phyloP scores from a whole-genome alignment of 2,113 vertebrate genomes.

The Nasalis larvatus region DNA sequence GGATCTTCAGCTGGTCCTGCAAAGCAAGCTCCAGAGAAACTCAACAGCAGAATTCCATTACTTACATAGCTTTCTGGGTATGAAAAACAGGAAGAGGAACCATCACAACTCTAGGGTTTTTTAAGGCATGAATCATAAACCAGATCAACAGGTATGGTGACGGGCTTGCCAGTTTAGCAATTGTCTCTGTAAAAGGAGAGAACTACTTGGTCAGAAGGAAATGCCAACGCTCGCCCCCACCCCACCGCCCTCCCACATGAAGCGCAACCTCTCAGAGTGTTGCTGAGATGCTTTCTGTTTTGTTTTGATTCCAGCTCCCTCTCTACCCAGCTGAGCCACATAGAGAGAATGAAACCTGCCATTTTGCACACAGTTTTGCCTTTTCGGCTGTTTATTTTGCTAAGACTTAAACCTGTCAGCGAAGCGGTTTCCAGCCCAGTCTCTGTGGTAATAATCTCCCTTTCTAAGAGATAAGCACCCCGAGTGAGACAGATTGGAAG shows the following conservation, averaged over 20 bases:
- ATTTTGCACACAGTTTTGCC: constrained; percentile 68
- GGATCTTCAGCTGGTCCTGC: neutral
- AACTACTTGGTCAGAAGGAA: constrained; percentile 36
- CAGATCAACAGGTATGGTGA: constrained; percentile 51
- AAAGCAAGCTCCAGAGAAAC: constrained; percentile 24
- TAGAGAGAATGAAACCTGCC: constrained; percentile 57
- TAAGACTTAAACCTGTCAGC: constrained; percentile 70
- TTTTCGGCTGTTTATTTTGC: constrained; percentile 67
- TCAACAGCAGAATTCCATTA: neutral
- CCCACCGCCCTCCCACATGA: neutral
- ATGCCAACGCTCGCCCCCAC: constrained; percentile 47
- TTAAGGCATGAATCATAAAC: constrained; percentile 72
- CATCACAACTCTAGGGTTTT: neutral
- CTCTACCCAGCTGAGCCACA: constrained; percentile 26
- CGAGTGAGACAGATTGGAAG: constrained; percentile 45
- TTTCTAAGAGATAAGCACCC: constrained; percentile 53
- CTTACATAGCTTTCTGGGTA: neutral
- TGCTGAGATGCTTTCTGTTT: neutral
- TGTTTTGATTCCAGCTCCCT: constrained; percentile 48
- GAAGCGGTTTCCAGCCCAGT: constrained; percentile 64
- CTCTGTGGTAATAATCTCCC: constrained; percentile 59
- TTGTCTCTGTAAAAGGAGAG: constrained; percentile 77
- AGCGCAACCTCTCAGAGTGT: neutral
- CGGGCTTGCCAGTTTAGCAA: neutral
- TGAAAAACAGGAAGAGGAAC: constrained; percentile 39